Percentiles rank a stretch among this genome's conserved stretches.
These are phyloP conservation scores for Chelon labrosus DNA, from an alignment of 2,797 vertebrate genomes.

Conservation along the genomic window DNA sequence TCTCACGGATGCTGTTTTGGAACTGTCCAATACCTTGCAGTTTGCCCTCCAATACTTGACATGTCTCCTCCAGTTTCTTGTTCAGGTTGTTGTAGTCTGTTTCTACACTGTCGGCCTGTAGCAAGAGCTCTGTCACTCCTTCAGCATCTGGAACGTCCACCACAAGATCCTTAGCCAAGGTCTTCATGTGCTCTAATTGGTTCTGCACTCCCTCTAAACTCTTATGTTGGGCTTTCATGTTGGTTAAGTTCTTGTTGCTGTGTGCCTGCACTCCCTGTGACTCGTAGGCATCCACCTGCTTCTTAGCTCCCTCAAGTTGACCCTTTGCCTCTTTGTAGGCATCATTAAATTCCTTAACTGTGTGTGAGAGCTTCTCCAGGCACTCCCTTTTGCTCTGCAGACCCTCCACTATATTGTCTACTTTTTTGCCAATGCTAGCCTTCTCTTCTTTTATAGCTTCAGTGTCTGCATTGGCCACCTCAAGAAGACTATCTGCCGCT, in stretches of 20 bases:
- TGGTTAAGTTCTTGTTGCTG: slow-evolving; percentile 92
- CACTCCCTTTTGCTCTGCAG: slow-evolving; percentile 90
- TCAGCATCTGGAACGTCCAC: slow-evolving; percentile 88
- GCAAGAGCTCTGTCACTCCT: slow-evolving; percentile 90
- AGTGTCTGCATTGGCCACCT: slow-evolving; percentile 87
- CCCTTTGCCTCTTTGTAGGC: slow-evolving; percentile 86
- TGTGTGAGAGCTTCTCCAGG: slow-evolving; percentile 90
- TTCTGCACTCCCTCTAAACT: slow-evolving; percentile 87
- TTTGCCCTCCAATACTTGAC: slow-evolving; percentile 92
- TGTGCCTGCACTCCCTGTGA: slow-evolving; percentile 90
- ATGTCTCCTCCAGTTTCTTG: slow-evolving; percentile 89
- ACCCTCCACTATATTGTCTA: slow-evolving; percentile 87
- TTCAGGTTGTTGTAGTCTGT: slow-evolving; percentile 86
- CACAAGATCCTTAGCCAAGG: slow-evolving; percentile 90
- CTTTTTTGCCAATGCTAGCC: slow-evolving; percentile 81
- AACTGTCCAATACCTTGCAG: slow-evolving; percentile 97
- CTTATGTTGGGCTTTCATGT: slow-evolving; percentile 96
- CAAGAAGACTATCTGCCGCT: slow-evolving; percentile 89
- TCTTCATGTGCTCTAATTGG: slow-evolving; percentile 88
- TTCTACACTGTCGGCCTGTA: slow-evolving; percentile 89
- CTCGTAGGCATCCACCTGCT: slow-evolving; percentile 88
- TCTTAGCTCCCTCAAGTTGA: slow-evolving; percentile 89
- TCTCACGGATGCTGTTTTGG: slow-evolving; percentile 95
- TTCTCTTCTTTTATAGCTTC: slow-evolving; percentile 88
- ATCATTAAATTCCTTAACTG: slow-evolving; percentile 93